Evolutionary conservation across 2,113 vertebrate genomes (phyloP), one percentile per base, ranked within the genome.

Genomic region (Aptenodytes patagonicus): DNA sequence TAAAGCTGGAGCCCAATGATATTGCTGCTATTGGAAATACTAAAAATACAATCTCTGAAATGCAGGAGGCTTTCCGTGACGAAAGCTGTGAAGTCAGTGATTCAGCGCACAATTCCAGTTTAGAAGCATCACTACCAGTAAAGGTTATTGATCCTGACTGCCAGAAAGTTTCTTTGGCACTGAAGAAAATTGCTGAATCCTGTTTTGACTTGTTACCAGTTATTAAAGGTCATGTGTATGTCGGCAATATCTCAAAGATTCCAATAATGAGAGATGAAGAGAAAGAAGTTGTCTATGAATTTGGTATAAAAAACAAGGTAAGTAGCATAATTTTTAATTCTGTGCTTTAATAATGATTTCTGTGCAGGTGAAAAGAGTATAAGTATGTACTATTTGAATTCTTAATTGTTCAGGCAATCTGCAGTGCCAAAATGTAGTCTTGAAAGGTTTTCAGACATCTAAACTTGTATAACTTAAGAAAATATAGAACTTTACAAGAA

Each of bases 201-300:
- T 98, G 98, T 88, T 99, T 99, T 94, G 99, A 99, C 77, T 94
- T 99, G 55, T 81, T 99, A 13, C 99, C 99, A 58, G 99, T 99
- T 94, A 98, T 99, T 81, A 98, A 97, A 69, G 99, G 99, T 95
- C 99, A 99, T 0, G 46, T 99, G 36, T 91, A 96, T 44, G 98
- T 99, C 14, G 98, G 98, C 36, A 99, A 98, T 68, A 97, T 98
- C 89, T 98, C 99, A 42, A 98, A 97, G 84, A 96, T 98, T 88
- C 99, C 99, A 3, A 91, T 99, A 51, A 96, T 99, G 97, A 99
- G 98, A 96, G 98, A 99, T 87, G 98, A 99, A 95, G 99, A 99
- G 97, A 99, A 98, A 84, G 98, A 99, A 94, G 98, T 99, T 17
- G 98, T 99, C 57, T 92, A 97, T 81, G 98, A 99, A 66, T 98